These are phyloP conservation scores for Hemitrygon akajei DNA, from an alignment of 2,797 vertebrate genomes.

Conservation along the genomic window DNA sequence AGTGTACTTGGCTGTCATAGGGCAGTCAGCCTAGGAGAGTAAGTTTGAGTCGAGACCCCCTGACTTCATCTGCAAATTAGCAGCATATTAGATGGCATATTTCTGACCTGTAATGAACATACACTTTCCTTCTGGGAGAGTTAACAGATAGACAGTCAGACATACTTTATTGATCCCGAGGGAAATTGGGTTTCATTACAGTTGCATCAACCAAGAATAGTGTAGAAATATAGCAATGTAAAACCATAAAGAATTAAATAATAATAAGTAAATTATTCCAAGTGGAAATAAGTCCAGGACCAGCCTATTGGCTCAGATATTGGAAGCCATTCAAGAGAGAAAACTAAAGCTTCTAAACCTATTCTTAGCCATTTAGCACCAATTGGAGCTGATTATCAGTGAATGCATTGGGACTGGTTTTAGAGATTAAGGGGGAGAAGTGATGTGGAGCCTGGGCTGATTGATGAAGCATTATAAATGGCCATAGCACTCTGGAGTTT, in stretches of 20 bases:
- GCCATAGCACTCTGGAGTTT: neutral
- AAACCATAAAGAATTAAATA: too few species aligned
- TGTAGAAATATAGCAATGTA: too few species aligned
- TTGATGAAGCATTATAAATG: neutral
- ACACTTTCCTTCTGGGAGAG: neutral
- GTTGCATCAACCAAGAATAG: too few species aligned
- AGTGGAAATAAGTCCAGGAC: too few species aligned
- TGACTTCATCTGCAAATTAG: neutral
- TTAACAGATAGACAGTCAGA: too few species aligned
- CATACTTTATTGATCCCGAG: too few species aligned
- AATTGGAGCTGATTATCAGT: too few species aligned
- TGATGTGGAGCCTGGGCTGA: neutral
- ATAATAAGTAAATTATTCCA: too few species aligned
- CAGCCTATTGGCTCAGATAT: too few species aligned
- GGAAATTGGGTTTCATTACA: too few species aligned
- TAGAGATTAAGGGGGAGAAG: neutral
- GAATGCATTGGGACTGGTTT: neutral
- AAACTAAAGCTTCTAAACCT: neutral
- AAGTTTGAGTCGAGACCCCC: neutral
- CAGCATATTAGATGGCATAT: neutral
- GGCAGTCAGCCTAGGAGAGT: too few species aligned
- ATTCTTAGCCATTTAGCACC: neutral
- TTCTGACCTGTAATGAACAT: neutral
- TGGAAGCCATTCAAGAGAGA: neutral
- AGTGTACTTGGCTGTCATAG: too few species aligned